Evolutionary conservation across 2,113 vertebrate species (phyloP).

Genomic region (Hemiprocne comata): DNA sequence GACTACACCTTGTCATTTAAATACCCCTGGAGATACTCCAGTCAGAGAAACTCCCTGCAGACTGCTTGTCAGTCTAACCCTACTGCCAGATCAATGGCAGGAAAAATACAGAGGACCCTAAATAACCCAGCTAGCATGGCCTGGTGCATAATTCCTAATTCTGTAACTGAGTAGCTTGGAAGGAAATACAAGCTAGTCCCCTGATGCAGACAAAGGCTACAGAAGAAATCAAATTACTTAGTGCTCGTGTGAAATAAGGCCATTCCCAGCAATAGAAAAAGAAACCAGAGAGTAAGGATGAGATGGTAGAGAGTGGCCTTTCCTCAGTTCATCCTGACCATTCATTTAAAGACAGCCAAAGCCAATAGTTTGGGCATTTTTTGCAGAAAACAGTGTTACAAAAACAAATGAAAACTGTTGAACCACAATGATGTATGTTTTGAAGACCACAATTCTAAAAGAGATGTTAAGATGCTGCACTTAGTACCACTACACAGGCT

Average conservation of each 20-base stretch:
- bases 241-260: not conserved
- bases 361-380: not conserved
- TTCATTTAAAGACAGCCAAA: not conserved
- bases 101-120: not conserved
- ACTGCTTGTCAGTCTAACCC: fast-evolving
- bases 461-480: not conserved
- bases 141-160: not conserved
- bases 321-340: not conserved
- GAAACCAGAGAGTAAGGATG: not conserved
- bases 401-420: not conserved
- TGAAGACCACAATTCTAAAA: not conserved
- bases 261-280: not conserved
- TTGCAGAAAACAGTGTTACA: not conserved
- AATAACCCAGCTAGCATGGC: not conserved
- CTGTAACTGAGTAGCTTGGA: not conserved
- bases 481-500: not conserved
- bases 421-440: not conserved
- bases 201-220: not conserved
- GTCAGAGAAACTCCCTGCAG: not conserved
- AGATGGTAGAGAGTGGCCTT: not conserved
- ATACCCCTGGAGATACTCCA: not conserved
- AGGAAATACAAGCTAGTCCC: not conserved
- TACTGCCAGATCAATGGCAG: fast-evolving
- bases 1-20: not conserved
- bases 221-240: not conserved